These are phyloP conservation scores for Gadopsis marmoratus DNA, from an alignment of 2,797 vertebrate species.

Conservation along the genomic window DNA sequence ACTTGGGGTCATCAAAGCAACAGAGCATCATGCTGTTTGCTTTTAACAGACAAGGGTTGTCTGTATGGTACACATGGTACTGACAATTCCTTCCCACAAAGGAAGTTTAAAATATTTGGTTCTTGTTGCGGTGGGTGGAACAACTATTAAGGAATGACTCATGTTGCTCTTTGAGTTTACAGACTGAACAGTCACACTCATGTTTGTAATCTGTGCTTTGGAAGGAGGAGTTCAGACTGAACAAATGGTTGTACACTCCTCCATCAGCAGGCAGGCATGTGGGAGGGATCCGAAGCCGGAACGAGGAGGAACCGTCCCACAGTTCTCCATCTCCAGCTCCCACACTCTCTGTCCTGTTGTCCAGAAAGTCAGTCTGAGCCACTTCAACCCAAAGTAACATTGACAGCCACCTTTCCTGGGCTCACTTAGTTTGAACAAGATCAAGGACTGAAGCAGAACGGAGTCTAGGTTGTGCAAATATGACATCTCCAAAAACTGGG, in stretches of 20 bases:
- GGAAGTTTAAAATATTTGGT: neutral
- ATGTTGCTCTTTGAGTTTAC: neutral
- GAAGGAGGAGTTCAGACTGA: slow-evolving; percentile 18
- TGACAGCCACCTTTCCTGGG: neutral
- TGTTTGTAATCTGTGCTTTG: neutral
- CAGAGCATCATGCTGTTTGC: neutral
- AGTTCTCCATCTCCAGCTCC: slow-evolving; percentile 10
- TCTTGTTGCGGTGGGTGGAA: neutral
- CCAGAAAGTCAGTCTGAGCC: neutral
- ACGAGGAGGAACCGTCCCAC: slow-evolving; percentile 36
- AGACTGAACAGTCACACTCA: neutral
- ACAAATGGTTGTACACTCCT: slow-evolving; percentile 2
- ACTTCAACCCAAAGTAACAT: neutral
- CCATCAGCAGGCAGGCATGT: slow-evolving; percentile 41
- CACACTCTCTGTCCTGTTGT: slow-evolving; percentile 16
- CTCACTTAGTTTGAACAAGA: neutral
- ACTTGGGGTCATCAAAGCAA: slow-evolving; percentile 8
- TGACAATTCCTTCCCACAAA: neutral
- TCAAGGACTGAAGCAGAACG: neutral
- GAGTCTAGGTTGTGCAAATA: slow-evolving; percentile 3
- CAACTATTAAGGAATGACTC: neutral
- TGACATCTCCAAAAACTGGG: slow-evolving; percentile 35
- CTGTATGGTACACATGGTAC: too few species aligned
- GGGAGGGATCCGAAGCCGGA: slow-evolving; percentile 53
- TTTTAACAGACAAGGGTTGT: neutral